Evolutionary conservation across 1,140 invertebrate species (phyloP).

Genomic region (Leucophenga varia): DNA sequence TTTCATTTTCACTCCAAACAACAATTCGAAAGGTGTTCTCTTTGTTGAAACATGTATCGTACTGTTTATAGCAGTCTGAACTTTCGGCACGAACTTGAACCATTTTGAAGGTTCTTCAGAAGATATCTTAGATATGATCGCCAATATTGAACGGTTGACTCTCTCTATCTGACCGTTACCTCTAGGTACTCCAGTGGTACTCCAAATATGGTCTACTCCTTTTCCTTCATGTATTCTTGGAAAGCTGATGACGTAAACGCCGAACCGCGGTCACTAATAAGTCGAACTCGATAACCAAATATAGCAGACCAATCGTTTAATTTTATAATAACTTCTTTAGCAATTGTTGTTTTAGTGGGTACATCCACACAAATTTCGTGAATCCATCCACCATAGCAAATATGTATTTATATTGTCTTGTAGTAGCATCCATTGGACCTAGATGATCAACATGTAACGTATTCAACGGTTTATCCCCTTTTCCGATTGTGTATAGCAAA

Average conservation of each 20-base stretch:
- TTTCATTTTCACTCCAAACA: no score
- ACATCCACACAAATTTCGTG: slow-evolving; percentile 42
- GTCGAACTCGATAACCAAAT: slow-evolving; percentile 44
- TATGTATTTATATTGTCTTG: slow-evolving; percentile 53
- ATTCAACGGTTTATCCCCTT: slow-evolving; percentile 2
- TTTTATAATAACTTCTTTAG: slow-evolving; percentile 1
- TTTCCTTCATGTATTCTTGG: slow-evolving; percentile 16
- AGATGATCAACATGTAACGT: slow-evolving; percentile 19
- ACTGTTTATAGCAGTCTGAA: slow-evolving; percentile 19
- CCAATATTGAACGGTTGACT: no score
- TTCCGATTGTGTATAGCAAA: slow-evolving; percentile 36
- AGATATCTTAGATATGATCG: slow-evolving; percentile 23
- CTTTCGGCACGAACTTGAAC: slow-evolving; percentile 11
- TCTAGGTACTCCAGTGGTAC: slow-evolving; percentile 33
- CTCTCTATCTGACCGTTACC: slow-evolving; percentile 33
- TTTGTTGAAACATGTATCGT: no score
- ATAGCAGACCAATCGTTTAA: slow-evolving; percentile 25
- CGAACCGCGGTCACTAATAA: slow-evolving; percentile 43
- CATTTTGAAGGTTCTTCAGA: slow-evolving; percentile 14
- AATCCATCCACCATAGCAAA: slow-evolving; percentile 51
- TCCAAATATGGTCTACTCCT: slow-evolving; percentile 21
- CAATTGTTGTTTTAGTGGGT: not conserved
- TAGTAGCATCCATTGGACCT: slow-evolving; percentile 35
- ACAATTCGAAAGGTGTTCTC: no score
- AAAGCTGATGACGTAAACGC: slow-evolving; percentile 43